Conservation (phyloP, 1,140 invertebrate genomes). For the Telenomus remus region DNA sequence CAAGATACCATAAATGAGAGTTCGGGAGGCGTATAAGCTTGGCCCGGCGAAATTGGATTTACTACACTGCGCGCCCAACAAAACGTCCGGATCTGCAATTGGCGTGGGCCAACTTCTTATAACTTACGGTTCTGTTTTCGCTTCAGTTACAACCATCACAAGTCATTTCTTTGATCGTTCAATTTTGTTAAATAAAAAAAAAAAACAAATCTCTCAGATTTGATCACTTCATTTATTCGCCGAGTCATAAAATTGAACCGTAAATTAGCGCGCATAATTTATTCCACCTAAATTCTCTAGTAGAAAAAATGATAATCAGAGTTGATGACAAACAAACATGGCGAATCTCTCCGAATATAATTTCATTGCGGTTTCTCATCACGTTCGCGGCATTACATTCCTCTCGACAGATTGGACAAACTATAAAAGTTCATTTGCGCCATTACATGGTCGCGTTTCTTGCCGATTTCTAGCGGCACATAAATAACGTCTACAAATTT, state of each 20-base stretch:
- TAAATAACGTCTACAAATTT: slow-evolving; percentile 43
- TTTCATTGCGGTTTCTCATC: slow-evolving; percentile 29
- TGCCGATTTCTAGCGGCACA: slow-evolving; percentile 33
- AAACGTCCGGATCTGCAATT: slow-evolving; percentile 1
- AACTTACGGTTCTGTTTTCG: slow-evolving; percentile 29
- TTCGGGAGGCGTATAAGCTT: slow-evolving; percentile 32
- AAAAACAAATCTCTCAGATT: too few species aligned
- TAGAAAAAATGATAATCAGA: not conserved
- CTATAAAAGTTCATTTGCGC: slow-evolving; percentile 45
- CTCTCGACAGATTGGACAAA: slow-evolving; percentile 31
- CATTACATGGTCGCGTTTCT: slow-evolving; percentile 30
- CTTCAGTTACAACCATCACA: not conserved
- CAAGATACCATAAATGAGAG: slow-evolving; percentile 45
- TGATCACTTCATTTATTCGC: too few species aligned
- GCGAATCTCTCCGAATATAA: slow-evolving; percentile 16
- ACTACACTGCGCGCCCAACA: slow-evolving; percentile 18
- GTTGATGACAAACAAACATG: slow-evolving; percentile 21
- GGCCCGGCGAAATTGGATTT: slow-evolving; percentile 34
- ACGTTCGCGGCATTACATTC: slow-evolving; percentile 32
- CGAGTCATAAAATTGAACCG: not conserved
- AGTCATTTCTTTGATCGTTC: too few species aligned
- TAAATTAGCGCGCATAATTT: not conserved
- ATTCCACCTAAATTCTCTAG: too few species aligned
- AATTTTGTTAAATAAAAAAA: too few species aligned
- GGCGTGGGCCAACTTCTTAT: slow-evolving; percentile 24